A percentile compares a stretch with the other conserved stretches of the same genome.
Evolutionary conservation across 2,888 invertebrate genomes (phyloP).

Genomic region (Erebia palarica): DNA sequence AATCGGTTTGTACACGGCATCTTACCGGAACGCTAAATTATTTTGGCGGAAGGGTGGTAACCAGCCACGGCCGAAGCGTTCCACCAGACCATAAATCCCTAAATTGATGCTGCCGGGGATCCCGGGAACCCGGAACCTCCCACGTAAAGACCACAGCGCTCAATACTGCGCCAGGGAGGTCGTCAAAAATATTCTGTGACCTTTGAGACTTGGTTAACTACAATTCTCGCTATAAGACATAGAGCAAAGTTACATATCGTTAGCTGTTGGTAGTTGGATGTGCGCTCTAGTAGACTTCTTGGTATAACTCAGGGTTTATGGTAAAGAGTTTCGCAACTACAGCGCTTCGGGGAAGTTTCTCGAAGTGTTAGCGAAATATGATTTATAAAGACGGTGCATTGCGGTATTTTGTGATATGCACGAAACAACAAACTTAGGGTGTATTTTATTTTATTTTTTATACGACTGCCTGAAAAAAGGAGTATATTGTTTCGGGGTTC

Average conservation of each 20-base stretch:
- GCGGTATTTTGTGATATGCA: background rate
- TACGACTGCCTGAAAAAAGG: too few species aligned
- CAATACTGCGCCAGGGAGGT: too few species aligned
- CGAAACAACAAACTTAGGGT: background rate
- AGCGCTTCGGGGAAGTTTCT: constrained; percentile 4
- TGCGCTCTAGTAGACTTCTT: constrained; percentile 8
- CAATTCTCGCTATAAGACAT: background rate
- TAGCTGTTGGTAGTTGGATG: background rate
- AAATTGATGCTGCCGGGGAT: too few species aligned
- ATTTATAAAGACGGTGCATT: background rate
- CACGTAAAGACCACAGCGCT: too few species aligned
- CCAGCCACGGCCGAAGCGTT: too few species aligned
- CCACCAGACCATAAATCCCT: too few species aligned
- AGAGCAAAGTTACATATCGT: background rate
- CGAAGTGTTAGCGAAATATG: constrained; percentile 8
- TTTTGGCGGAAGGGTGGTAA: too few species aligned
- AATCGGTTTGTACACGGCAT: too few species aligned
- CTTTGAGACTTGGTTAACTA: background rate
- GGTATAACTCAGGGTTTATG: constrained; percentile 19
- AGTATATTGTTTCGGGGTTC: too few species aligned
- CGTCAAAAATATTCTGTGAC: background rate
- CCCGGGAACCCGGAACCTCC: background rate
- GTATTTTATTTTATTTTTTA: too few species aligned
- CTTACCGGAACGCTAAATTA: too few species aligned
- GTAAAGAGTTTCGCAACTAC: constrained; percentile 8